Base-by-base conservation (phyloP, 2,888 invertebrate species). In the Volucella bombylans region DNA sequence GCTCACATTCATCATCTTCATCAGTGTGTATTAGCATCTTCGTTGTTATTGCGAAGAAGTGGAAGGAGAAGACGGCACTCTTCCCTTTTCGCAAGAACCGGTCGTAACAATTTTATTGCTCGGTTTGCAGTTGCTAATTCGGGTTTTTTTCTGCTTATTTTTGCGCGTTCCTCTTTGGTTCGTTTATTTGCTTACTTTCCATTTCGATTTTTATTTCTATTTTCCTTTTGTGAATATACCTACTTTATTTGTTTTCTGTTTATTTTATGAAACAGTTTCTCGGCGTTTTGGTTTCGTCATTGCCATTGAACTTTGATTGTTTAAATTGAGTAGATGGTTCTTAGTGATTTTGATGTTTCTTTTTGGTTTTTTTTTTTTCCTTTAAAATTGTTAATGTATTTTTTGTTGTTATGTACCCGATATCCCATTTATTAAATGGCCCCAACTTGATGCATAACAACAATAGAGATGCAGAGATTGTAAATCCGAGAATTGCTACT, bases 241-340 rank as follows among this genome's bases (percentile, higher is more conserved):
- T 57, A 50, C 18, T 57, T 55, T 15, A 23, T 31, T 45, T 55
- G 18, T 49, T 12, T 54, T 61, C 18, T 61, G 49, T 74, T 54
- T 39, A 49, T 18, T 67, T 67, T 14, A 14, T 23, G 59, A 59
- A 41, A 72, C 65, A 52, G 55, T 61, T 72, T 65, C 43, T 65
- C 43, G 10, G 67, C 3, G 1, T 76, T 69, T 54, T 49, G 31
- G 50, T 43, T 67, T 78, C 18, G 62, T 49, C 41, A 68, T 80
- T 80, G 83, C 80, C 83, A 85, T 85, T 85, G 85, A 85, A 85
- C 85, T 85, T 85, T 81, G 83, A 74, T 81, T 81, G 80, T 6
- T 31, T 31, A 6, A 54, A 52, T 41, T 41, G 68, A 45, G 47
- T 45, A 68, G 11, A 45, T 23, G 18, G 0, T 23, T 23, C 18